Base-by-base conservation (phyloP, 2,888 invertebrate species). In the Hipparchia semele region DNA sequence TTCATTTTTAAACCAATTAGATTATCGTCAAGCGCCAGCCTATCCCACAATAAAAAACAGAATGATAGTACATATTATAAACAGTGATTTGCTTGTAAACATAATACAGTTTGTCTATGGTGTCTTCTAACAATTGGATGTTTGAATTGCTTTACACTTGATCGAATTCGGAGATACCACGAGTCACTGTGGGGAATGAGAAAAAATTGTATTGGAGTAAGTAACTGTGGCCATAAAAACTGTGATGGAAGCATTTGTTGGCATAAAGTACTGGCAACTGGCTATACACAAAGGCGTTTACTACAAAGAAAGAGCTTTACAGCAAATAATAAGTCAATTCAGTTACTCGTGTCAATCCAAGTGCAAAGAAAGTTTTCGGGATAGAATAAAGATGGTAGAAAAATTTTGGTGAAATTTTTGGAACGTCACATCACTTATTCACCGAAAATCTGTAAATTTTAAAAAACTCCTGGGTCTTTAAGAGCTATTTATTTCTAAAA, bases 101-200 rank as follows among this genome's bases (percentile, higher is more conserved):
- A 58, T 23, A 58, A 58, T 39, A 39, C 39, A 8, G 58, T 58
- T 58, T 60, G 39, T 60, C 13, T 49, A 13, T 62, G 49, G 9
- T 46, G 49, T 62, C 13, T 64, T 49, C 9, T 46, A 64, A 64
- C 46, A 49, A 64, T 64, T 46, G 49, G 64, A 64, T 49, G 64
- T 66, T 66, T 51, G 65, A 66, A 54, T 53, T 51, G 65, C 60
- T 68, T 68, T 49, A 70, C 45, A 65, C 53, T 70, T 53, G 70
- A 70, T 67, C 68, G 71, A 73, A 64, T 71, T 58, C 33, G 58
- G 70, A 71, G 64, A 70, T 59, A 70, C 51, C 60, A 23, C 65
- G 33, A 75, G 70, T 73, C 73, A 73, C 65, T 56, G 73, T 60
- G 49, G 70, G 72, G 70, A 75, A 75, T 70, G 67, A 74, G 70